Conservation (phyloP, 2,888 invertebrate genomes). For the Sthenelais limicola region DNA sequence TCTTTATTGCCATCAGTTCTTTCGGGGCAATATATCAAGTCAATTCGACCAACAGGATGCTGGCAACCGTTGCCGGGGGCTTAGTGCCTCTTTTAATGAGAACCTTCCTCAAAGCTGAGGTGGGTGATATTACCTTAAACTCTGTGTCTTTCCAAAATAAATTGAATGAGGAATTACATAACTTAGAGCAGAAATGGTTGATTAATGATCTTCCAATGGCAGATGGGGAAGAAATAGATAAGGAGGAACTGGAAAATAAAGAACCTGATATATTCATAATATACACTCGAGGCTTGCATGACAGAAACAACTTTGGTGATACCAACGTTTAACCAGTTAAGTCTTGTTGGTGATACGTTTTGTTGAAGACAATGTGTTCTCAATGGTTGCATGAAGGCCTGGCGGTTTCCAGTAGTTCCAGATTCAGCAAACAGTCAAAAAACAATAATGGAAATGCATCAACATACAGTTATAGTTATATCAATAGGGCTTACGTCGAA, state of each 20-base stretch:
- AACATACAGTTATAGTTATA: too few relatives aligned
- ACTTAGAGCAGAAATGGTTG: slow-evolving; percentile 69
- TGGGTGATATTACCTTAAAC: slow-evolving; percentile 65
- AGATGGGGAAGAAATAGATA: slow-evolving; percentile 43
- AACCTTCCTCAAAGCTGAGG: slow-evolving; percentile 66
- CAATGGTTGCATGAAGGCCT: too few relatives aligned
- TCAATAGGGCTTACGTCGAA: too few relatives aligned
- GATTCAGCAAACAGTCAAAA: too few relatives aligned
- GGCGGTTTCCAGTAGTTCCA: too few relatives aligned
- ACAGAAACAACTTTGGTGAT: too few relatives aligned
- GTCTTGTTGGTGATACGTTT: too few relatives aligned
- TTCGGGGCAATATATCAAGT: slow-evolving; percentile 68
- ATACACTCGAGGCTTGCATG: too few relatives aligned
- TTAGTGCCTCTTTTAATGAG: slow-evolving; percentile 53
- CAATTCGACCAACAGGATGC: slow-evolving; percentile 69
- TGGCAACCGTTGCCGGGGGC: slow-evolving; percentile 67
- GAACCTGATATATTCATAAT: too few relatives aligned
- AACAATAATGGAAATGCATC: too few relatives aligned
- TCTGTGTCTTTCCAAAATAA: slow-evolving; percentile 70
- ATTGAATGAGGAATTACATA: slow-evolving; percentile 68
- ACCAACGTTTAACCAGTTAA: too few relatives aligned
- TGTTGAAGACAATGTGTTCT: too few relatives aligned
- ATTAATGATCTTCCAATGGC: slow-evolving; percentile 64
- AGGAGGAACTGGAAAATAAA: slow-evolving; percentile 32
- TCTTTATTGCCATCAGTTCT: slow-evolving; percentile 70